A percentile compares a stretch with the other conserved stretches of the same genome.
Conservation (phyloP, 2,888 invertebrate genomes). For the Metallyticus violacea region DNA sequence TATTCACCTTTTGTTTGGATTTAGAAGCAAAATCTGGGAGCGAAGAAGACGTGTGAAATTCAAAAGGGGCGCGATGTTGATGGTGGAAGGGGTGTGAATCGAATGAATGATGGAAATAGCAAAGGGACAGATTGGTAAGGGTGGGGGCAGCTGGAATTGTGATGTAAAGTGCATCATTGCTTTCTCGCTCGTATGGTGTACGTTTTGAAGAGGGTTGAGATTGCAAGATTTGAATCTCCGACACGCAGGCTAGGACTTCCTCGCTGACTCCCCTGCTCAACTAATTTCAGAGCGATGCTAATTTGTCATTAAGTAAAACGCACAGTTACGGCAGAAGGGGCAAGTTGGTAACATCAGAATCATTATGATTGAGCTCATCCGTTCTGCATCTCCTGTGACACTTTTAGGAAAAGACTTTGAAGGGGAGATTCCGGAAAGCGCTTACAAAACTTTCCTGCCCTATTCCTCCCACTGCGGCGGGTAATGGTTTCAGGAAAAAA, state of each 20-base stretch:
- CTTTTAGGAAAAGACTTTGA: neutral
- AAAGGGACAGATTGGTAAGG: neutral
- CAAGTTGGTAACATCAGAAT: neutral
- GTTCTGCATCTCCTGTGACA: no score
- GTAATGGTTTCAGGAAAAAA: neutral
- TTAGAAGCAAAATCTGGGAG: neutral
- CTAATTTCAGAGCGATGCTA: constrained; percentile 17
- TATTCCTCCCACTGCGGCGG: no score
- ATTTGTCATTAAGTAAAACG: constrained; percentile 25
- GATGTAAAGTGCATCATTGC: neutral
- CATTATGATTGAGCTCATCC: neutral
- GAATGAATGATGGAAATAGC: neutral
- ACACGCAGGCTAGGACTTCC: neutral
- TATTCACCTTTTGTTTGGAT: constrained; percentile 6
- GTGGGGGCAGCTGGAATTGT: neutral
- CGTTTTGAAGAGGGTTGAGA: neutral
- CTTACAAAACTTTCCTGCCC: constrained; percentile 1
- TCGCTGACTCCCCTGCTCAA: neutral
- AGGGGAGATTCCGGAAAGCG: neutral
- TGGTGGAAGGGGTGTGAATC: neutral
- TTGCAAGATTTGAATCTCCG: neutral
- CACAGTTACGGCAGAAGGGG: neutral
- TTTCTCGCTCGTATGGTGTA: no score
- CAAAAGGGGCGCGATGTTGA: neutral
- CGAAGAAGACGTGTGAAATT: constrained; percentile 13